Percentiles rank a stretch among this genome's conserved stretches.
These are phyloP conservation scores for Drosophila pseudotalamancana DNA, from an alignment of 2,888 invertebrate species.

Conservation along the genomic window DNA sequence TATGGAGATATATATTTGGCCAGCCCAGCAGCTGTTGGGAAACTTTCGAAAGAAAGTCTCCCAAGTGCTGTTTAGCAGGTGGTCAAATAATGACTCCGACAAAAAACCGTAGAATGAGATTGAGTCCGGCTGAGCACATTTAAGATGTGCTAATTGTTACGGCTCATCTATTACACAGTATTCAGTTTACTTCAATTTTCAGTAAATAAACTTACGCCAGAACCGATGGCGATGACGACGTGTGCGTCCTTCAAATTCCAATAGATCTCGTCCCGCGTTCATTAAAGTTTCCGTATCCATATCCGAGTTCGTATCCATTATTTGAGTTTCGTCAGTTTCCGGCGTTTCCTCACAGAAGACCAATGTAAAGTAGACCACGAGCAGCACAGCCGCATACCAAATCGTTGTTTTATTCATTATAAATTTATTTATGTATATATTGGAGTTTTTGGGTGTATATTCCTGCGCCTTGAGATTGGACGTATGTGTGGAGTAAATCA, in stretches of 20 bases:
- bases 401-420: slow-evolving; percentile 79
- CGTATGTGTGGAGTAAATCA: slow-evolving; percentile 12
- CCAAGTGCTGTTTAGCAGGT: slow-evolving; percentile 46
- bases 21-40: slow-evolving; percentile 23
- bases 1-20: slow-evolving; percentile 14
- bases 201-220: slow-evolving; percentile 58
- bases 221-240: slow-evolving; percentile 68
- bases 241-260: slow-evolving; percentile 72
- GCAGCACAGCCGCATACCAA: slow-evolving; percentile 65
- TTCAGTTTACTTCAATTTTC: background rate
- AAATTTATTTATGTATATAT: background rate
- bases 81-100: slow-evolving; percentile 6
- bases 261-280: slow-evolving; percentile 58
- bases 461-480: slow-evolving; percentile 23
- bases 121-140: slow-evolving; percentile 6
- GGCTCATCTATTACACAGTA: slow-evolving; percentile 5
- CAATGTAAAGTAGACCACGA: slow-evolving; percentile 73
- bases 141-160: slow-evolving; percentile 46
- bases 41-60: slow-evolving; percentile 69
- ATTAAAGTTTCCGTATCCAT: slow-evolving; percentile 41
- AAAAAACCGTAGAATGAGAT: slow-evolving; percentile 29
- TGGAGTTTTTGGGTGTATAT: slow-evolving; percentile 22
- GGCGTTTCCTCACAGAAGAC: slow-evolving; percentile 68
- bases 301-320: slow-evolving; percentile 34
- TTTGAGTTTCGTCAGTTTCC: slow-evolving; percentile 33